Evolutionary conservation across 2,113 vertebrate genomes (phyloP), one percentile per base, ranked within the genome.

Genomic region (Eleginops maclovinus): DNA sequence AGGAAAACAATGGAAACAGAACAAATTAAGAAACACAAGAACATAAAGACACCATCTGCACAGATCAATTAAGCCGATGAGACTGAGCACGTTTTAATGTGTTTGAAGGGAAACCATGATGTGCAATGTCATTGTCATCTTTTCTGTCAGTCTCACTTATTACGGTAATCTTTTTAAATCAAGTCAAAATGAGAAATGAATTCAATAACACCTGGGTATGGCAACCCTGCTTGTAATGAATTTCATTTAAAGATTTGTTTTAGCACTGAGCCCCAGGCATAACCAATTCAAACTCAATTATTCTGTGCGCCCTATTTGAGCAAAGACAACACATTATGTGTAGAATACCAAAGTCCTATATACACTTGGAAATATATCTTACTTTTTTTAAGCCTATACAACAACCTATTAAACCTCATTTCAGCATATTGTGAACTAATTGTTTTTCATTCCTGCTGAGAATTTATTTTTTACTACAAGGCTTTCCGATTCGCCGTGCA

Each of bases 281-380:
- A 92, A 93, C 90, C 89, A 91, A 93, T 94, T 93, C 89, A 94
- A 95, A 94, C 93, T 94, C 94, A 93, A 95, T 95, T 95, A 95
- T 91, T 91, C 84, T 88, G 90, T 81, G 82, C 61, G 49, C 78
- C 89, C 88, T 73, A 77, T 90, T 89, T 88, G 89, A 91, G 85
- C 89, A 92, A 88, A 93, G 91, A 91, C 89, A 93, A 90, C 90
- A 92, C 73, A 84, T 88, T 87, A 89, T 66, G 91, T 80, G 87
- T 75, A 80, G 89, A 92, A 93, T 92, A 90, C 83, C 72, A 84
- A 91, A 81, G 73, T 68, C 81, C 86, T 59, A 55, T n/a, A 50
- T 54, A 82, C 31, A 36, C 72, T 69, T 77, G 65, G 73, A 75
- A 86, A 88, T 82, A 64, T 79, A 87, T 86, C 86, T 84, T 72